Evolutionary conservation across 2,888 invertebrate species (phyloP).

Genomic region (Habrosyne pyritoides): DNA sequence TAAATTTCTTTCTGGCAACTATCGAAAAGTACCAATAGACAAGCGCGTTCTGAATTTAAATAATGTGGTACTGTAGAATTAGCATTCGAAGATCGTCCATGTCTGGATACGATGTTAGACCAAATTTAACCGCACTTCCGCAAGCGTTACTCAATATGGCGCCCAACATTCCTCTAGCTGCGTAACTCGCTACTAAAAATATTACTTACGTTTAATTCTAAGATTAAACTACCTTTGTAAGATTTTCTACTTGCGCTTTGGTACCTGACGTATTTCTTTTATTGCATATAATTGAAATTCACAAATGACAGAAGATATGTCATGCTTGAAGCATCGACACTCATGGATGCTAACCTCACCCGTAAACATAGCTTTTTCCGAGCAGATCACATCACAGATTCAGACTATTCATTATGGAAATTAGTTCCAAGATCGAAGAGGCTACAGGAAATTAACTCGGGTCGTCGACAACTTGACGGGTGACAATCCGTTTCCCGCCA

Average conservation of each 20-base stretch:
- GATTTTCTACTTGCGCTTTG: not conserved
- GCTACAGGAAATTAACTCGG: constrained; percentile 33
- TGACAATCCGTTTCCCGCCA: constrained; percentile 44
- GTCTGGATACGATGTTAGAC: constrained; percentile 54
- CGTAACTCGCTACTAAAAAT: not conserved
- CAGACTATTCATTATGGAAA: constrained; percentile 5
- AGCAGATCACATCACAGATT: constrained; percentile 2
- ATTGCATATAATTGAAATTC: too few species aligned
- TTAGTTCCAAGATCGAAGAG: constrained; percentile 11
- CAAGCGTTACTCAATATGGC: constrained; percentile 48
- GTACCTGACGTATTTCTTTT: too few species aligned
- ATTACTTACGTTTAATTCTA: not conserved
- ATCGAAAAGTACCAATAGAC: constrained; percentile 31
- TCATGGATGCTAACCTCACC: not conserved
- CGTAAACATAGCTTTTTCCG: constrained; percentile 18
- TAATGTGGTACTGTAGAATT: constrained; percentile 29
- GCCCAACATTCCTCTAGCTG: constrained; percentile 34
- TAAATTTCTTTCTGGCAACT: constrained; percentile 21
- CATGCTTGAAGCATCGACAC: not conserved
- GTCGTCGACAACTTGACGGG: constrained; percentile 35
- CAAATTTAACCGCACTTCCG: constrained; percentile 65
- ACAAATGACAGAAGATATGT: too few species aligned
- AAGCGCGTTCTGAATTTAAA: constrained; percentile 32
- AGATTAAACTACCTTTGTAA: not conserved
- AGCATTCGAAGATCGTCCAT: constrained; percentile 54